Evolutionary conservation across 1,140 invertebrate genomes (phyloP).

Genomic region (Muscidifurax raptorellus): DNA sequence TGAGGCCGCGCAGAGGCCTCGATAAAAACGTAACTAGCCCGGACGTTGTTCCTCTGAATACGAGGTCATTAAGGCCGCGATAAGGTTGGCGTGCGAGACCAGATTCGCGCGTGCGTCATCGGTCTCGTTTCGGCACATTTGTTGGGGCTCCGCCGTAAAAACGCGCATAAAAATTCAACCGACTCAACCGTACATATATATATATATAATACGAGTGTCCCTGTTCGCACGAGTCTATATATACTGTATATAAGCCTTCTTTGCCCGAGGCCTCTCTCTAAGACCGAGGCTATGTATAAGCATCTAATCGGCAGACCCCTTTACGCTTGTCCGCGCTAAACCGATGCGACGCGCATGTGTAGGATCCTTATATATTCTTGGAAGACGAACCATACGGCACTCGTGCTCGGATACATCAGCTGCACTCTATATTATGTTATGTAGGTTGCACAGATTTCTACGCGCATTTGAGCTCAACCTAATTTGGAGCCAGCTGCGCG

Average conservation of each 20-base stretch:
- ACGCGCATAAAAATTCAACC: background rate
- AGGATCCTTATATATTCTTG: background rate
- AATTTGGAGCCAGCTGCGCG: no score
- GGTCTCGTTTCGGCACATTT: background rate
- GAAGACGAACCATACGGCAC: no score
- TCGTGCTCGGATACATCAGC: no score
- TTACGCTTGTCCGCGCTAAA: conserved; percentile 12
- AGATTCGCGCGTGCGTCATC: background rate
- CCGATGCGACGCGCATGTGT: background rate
- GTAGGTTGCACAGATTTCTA: no score
- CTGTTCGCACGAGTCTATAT: background rate
- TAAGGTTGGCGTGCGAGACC: background rate
- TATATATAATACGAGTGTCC: no score
- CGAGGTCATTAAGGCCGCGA: conserved; percentile 57
- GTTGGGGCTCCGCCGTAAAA: background rate
- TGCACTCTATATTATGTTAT: no score
- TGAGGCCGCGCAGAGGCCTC: background rate
- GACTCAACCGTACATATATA: background rate
- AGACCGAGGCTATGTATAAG: background rate
- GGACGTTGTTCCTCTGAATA: conserved; percentile 54
- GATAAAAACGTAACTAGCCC: conserved; percentile 62
- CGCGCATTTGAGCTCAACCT: no score
- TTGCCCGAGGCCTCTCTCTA: background rate
- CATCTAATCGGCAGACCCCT: background rate
- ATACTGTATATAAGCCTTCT: background rate